Evolutionary conservation across 2,888 invertebrate genomes (phyloP).

Genomic region (Andrena marginata): DNA sequence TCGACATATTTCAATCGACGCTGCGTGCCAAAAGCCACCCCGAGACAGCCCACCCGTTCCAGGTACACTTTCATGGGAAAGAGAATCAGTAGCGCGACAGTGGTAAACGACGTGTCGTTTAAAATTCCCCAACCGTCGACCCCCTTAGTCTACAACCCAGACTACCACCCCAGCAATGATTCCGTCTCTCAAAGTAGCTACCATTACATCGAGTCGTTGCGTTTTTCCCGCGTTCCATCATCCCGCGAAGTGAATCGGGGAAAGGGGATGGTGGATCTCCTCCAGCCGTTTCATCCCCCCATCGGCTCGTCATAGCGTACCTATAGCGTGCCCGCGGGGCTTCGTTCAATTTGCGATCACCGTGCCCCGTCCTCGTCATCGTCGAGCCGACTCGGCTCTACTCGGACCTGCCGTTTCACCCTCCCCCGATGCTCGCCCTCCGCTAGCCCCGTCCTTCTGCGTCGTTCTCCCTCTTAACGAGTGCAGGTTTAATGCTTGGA

Average conservation of each 20-base stretch:
- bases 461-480: conserved; percentile 54
- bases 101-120: conserved; percentile 20
- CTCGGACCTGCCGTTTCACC: neutral
- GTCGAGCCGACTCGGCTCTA: conserved; percentile 4
- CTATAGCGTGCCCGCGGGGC: conserved; percentile 72
- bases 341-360: conserved; percentile 75
- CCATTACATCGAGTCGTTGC: conserved; percentile 46
- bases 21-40: neutral
- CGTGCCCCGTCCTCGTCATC: conserved; percentile 15
- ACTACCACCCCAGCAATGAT: conserved; percentile 23
- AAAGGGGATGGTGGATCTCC: conserved; percentile 29
- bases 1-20: neutral
- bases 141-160: conserved; percentile 7
- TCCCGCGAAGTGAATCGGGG: conserved; percentile 35
- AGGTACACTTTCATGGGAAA: neutral
- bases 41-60: neutral
- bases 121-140: conserved; percentile 39
- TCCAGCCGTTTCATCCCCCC: conserved; percentile 52
- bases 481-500: conserved; percentile 56
- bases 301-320: conserved; percentile 62
- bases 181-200: conserved; percentile 49
- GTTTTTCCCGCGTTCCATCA: conserved; percentile 45
- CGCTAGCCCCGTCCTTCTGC: conserved; percentile 21
- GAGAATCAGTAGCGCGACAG: neutral
- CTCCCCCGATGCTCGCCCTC: neutral